Base-by-base conservation (phyloP, 1,140 invertebrate genomes). In the Drosophila varians region DNA sequence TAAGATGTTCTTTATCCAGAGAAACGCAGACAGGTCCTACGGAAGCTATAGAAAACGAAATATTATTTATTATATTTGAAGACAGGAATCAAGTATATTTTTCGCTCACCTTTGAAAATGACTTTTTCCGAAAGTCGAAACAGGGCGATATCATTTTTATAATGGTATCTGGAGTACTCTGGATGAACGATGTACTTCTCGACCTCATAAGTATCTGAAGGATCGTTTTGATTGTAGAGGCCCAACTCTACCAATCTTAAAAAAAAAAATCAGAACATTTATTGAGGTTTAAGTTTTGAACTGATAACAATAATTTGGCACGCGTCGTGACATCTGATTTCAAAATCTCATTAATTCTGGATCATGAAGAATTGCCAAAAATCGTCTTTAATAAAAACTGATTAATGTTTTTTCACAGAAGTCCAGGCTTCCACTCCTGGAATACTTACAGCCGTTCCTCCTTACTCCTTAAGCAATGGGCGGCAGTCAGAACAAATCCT, bases 1-100 rank as follows among this genome's bases (percentile, higher is more conserved):
- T 21, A n/a, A 11, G 0, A 18, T 2, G 1, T 0, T 11, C 0
- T 0, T 6, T 8, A 7, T 12, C 1, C 21, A 25, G 0, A 23
- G 1, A 2, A 11, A 62, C 45, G 40, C 58, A 62, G 1, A 62
- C 19, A 4, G 58, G 58, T 8, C 18, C 16, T 9, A 36, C 4
- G 1, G 0, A 0, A 0, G 0, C 58, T 62, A 25, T 2, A 14
- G 2, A 57, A 2, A 11, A 25, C 7, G 23, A 25, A 25, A 6
- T 6, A 25, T 25, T 25, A 6, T 0, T 6, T 25, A 1, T 1
- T n/a, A n/a, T n/a, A n/a, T n/a, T n/a, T n/a, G n/a, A n/a, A n/a
- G n/a, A n/a, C n/a, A n/a, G n/a, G n/a, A n/a, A n/a, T n/a, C n/a
- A n/a, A n/a, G n/a, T n/a, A n/a, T n/a, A n/a, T n/a, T n/a, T n/a